Evolutionary conservation across 2,797 vertebrate genomes (phyloP).

Genomic region (Premnoplex brunnescens): DNA sequence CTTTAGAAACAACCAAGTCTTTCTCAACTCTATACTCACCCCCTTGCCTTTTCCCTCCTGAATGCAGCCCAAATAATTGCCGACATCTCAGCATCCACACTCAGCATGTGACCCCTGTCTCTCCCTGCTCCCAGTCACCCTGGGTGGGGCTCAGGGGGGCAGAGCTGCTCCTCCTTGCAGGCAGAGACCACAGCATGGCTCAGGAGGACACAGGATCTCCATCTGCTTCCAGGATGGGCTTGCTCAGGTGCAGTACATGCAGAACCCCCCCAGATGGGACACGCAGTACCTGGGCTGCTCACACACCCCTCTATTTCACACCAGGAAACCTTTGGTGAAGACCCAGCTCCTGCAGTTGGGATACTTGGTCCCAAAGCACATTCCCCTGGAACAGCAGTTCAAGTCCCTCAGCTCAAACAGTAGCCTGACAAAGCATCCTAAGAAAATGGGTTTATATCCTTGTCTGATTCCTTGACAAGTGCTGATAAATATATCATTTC

Average conservation of each 20-base stretch:
- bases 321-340: background rate
- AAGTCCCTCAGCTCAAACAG: background rate
- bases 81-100: background rate
- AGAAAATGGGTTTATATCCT: constrained; percentile 22
- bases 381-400: background rate
- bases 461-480: constrained; percentile 14
- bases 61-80: background rate
- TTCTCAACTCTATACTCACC: background rate
- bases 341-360: background rate
- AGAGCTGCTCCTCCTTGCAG: background rate
- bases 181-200: rapidly evolving
- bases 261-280: rapidly evolving
- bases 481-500: constrained; percentile 25
- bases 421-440: background rate
- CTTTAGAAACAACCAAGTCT: background rate
- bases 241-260: background rate
- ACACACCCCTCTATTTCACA: background rate
- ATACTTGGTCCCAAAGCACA: background rate
- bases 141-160: rapidly evolving
- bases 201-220: background rate
- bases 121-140: background rate
- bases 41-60: background rate
- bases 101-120: rapidly evolving
- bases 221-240: background rate
- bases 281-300: background rate